phyloP scores from a whole-genome alignment of 2,113 vertebrate species.

The Pelmatolapia mariae region DNA sequence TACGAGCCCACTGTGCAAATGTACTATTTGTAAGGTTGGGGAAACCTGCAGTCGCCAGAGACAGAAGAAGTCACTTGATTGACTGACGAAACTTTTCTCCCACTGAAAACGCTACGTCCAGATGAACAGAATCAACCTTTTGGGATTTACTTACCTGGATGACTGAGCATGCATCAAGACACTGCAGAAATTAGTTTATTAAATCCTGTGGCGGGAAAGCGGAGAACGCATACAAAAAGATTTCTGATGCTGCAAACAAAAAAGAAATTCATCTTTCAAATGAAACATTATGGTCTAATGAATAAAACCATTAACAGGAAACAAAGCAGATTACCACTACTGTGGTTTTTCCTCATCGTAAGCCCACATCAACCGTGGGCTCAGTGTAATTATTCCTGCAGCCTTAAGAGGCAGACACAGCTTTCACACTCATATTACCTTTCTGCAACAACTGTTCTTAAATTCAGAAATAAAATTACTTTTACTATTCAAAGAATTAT shows the following conservation, averaged over 20 bases:
- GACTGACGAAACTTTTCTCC: neutral
- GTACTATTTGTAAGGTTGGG: neutral
- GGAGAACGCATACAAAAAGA: neutral
- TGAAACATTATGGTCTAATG: neutral
- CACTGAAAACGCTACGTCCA: neutral
- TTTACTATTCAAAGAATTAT: neutral
- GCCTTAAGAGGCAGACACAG: neutral
- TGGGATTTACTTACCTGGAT: neutral
- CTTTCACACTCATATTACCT: neutral
- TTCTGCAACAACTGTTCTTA: neutral
- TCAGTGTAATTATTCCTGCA: neutral
- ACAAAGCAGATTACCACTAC: neutral
- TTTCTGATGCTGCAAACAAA: neutral
- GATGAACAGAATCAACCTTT: neutral
- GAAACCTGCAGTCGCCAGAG: neutral
- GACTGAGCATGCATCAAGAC: neutral
- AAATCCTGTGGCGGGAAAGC: rapidly evolving
- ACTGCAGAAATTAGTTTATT: neutral
- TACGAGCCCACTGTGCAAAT: neutral
- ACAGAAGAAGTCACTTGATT: neutral
- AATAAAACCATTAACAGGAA: neutral
- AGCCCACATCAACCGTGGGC: neutral
- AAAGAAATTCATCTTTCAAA: neutral
- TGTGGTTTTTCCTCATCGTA: neutral
- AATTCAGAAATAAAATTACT: neutral